phyloP scores from a whole-genome alignment of 2,888 invertebrate genomes.

The Volucella zonaria region DNA sequence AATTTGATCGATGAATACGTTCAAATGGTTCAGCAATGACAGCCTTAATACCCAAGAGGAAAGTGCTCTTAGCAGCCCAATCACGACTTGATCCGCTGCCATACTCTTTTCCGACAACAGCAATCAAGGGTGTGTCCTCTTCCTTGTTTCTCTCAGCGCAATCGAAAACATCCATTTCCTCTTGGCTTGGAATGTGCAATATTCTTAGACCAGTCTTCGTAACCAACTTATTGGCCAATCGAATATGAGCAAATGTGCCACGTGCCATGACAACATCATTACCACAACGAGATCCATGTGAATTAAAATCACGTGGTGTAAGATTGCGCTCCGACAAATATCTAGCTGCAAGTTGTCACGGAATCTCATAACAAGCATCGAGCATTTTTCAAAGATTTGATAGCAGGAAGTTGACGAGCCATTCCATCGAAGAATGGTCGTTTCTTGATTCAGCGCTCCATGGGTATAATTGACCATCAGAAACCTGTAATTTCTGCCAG shows the following conservation, averaged over 20 bases:
- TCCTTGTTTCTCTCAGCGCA: slow-evolving; percentile 94
- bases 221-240: slow-evolving; percentile 94
- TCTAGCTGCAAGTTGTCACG: slow-evolving; percentile 94
- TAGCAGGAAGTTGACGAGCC: no score
- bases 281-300: slow-evolving; percentile 98
- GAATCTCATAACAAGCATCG: slow-evolving; percentile 95
- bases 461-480: slow-evolving; percentile 92
- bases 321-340: slow-evolving; percentile 83
- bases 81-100: slow-evolving; percentile 99
- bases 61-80: no score
- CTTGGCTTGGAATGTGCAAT: slow-evolving; percentile 92
- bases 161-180: slow-evolving; percentile 97
- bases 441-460: slow-evolving; percentile 93
- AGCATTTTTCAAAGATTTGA: slow-evolving; percentile 87
- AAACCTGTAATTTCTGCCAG: slow-evolving; percentile 93
- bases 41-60: no score
- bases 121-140: slow-evolving; percentile 91
- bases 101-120: slow-evolving; percentile 98
- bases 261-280: slow-evolving; percentile 99
- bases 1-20: no score
- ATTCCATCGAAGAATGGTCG: no score
- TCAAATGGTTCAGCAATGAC: no score
- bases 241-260: slow-evolving; percentile 99
- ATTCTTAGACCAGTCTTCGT: slow-evolving; percentile 93
- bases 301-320: slow-evolving; percentile 97